A percentile compares a stretch with the other conserved stretches of the same genome.
These are phyloP conservation scores for Siderastrea radians DNA, from an alignment of 92 coral and sea anemone genomes.

Conservation along the genomic window DNA sequence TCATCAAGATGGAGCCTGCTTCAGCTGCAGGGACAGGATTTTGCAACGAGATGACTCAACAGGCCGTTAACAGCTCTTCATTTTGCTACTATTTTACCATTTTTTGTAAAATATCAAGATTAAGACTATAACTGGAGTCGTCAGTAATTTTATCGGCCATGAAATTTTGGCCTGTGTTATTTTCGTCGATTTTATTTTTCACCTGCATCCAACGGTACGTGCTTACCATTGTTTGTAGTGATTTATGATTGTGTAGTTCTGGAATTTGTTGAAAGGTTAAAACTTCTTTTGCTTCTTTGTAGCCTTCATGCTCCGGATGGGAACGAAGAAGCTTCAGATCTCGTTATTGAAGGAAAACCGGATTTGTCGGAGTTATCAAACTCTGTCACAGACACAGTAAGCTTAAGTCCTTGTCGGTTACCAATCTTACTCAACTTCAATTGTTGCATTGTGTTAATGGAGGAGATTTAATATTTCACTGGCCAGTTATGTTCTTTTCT, in stretches of 20 bases:
- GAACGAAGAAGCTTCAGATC: slow-evolving; percentile 3
- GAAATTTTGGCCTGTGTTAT: slow-evolving; percentile 18
- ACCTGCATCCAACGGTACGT: slow-evolving; percentile 28
- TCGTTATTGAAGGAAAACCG: neutral
- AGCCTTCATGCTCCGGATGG: slow-evolving; percentile 49
- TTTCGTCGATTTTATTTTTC: slow-evolving; percentile 17
- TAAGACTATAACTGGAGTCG: slow-evolving; percentile 4
- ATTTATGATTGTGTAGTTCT: neutral
- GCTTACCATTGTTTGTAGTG: neutral
- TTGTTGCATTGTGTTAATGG: neutral
- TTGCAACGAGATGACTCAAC: slow-evolving; percentile 49
- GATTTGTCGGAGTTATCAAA: slow-evolving; percentile 1
- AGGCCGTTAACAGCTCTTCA: neutral
- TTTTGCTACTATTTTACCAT: slow-evolving; percentile 37
- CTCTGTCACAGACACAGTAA: slow-evolving; percentile 1
- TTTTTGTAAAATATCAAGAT: slow-evolving; percentile 32
- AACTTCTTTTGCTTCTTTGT: neutral
- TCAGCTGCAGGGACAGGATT: slow-evolving; percentile 29
- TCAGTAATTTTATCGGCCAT: slow-evolving; percentile 16
- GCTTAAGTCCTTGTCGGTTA: too few species aligned
- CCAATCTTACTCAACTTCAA: neutral
- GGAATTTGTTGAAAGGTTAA: neutral
- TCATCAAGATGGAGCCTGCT: slow-evolving; percentile 75
- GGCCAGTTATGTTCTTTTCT: neutral
- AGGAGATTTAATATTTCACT: neutral